These are phyloP conservation scores for Botia kubotai DNA, from an alignment of 2,797 vertebrate genomes.

Conservation along the genomic window DNA sequence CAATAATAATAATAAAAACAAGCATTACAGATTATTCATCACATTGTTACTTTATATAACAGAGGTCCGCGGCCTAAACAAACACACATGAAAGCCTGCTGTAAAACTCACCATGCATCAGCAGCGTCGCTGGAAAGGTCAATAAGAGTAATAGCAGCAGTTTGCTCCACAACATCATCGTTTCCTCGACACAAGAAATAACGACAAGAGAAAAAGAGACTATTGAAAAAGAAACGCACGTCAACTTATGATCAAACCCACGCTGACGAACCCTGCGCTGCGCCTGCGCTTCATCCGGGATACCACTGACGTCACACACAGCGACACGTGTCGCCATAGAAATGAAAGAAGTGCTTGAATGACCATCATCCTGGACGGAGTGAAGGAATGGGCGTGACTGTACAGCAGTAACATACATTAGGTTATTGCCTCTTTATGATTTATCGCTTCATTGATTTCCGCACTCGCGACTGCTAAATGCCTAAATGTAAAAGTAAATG, in stretches of 20 bases:
- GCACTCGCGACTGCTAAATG: too few species aligned
- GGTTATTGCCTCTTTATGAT: too few species aligned
- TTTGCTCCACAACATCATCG: constrained; percentile 73
- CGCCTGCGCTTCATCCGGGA: constrained; percentile 26
- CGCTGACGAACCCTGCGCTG: background rate
- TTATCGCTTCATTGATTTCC: too few species aligned
- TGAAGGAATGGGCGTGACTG: background rate
- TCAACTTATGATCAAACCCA: background rate
- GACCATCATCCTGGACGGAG: background rate
- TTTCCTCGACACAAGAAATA: constrained; percentile 46
- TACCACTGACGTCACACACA: background rate
- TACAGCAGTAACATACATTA: too few species aligned
- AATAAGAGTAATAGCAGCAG: constrained; percentile 74
- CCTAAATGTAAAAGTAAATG: too few species aligned
- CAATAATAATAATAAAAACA: background rate
- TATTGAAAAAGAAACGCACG: background rate
- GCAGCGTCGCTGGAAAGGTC: constrained; percentile 71
- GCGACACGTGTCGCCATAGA: constrained; percentile 32
- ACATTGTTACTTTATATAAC: background rate
- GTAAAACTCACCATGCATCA: constrained; percentile 68
- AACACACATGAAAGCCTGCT: background rate
- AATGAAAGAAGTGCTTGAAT: background rate
- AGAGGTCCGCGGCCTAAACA: constrained; percentile 6
- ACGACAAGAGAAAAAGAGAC: background rate
- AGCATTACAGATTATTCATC: background rate